phyloP scores from a whole-genome alignment of 2,113 vertebrate species.

The Aegypius monachus region DNA sequence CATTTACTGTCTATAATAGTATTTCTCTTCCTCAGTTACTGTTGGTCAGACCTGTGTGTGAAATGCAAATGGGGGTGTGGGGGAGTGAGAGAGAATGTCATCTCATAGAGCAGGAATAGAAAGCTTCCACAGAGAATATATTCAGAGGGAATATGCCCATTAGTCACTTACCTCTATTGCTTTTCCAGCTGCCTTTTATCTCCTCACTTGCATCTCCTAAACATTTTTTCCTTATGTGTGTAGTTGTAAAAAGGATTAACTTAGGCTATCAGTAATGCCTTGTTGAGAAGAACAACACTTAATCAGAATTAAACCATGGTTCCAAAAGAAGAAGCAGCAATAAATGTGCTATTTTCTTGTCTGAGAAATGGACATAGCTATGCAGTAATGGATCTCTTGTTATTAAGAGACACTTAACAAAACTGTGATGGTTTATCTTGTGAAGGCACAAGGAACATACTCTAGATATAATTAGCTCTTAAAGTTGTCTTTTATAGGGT shows the following conservation, averaged over 20 bases:
- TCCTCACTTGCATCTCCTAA: neutral
- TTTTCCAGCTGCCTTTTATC: neutral
- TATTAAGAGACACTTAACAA: neutral
- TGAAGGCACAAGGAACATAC: neutral
- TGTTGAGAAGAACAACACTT: neutral
- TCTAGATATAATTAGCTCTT: neutral
- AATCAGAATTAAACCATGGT: neutral
- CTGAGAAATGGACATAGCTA: neutral
- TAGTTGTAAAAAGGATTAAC: neutral
- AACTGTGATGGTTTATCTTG: neutral
- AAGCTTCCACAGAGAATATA: neutral
- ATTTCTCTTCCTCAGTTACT: neutral
- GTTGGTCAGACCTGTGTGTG: constrained; percentile 16
- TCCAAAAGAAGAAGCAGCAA: neutral
- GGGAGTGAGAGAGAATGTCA: neutral
- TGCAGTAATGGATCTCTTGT: neutral
- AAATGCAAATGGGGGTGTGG: neutral
- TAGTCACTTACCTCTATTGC: neutral
- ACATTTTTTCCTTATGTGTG: neutral
- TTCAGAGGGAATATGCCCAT: neutral
- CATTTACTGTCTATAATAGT: neutral
- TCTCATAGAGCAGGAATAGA: neutral
- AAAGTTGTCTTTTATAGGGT: neutral
- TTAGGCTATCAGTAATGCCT: neutral
- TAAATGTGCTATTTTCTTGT: neutral